phyloP scores from a whole-genome alignment of 2,113 vertebrate genomes.

The Addax nasomaculatus region DNA sequence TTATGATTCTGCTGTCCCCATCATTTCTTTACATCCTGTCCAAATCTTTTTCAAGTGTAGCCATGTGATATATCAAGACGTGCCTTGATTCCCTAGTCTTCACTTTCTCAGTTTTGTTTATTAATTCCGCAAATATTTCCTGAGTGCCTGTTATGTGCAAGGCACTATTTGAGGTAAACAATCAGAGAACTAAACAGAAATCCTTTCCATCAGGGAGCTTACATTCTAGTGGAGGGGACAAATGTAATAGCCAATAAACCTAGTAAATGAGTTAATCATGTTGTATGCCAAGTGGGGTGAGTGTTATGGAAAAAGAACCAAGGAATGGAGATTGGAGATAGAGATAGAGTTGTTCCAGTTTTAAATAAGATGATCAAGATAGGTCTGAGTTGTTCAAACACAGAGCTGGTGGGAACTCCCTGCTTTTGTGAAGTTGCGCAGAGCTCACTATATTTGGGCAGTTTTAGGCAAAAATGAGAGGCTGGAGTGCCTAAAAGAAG shows the following conservation, averaged over 20 bases:
- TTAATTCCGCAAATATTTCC: constrained; percentile 29
- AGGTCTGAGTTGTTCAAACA: not conserved
- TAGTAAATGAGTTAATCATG: not conserved
- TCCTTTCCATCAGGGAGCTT: not conserved
- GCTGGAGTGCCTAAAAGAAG: not conserved
- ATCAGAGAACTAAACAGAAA: constrained; percentile 26
- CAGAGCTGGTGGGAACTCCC: not conserved
- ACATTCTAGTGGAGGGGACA: not conserved
- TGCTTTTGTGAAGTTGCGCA: not conserved
- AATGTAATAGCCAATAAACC: not conserved
- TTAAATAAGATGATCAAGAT: not conserved
- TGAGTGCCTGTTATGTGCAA: not conserved
- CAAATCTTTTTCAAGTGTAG: not conserved
- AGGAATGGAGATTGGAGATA: not conserved
- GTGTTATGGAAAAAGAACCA: not conserved
- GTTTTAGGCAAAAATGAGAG: not conserved
- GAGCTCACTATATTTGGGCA: not conserved
- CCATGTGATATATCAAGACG: not conserved
- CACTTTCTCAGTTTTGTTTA: constrained; percentile 8
- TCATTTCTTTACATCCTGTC: not conserved
- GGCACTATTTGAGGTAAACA: not conserved
- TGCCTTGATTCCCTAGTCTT: not conserved
- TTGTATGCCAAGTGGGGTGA: not conserved
- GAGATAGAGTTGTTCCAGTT: not conserved
- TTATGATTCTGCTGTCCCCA: not conserved